Evolutionary conservation across 2,113 vertebrate species (phyloP), one percentile per base, ranked within the genome.

Genomic region (Cacatua alba): DNA sequence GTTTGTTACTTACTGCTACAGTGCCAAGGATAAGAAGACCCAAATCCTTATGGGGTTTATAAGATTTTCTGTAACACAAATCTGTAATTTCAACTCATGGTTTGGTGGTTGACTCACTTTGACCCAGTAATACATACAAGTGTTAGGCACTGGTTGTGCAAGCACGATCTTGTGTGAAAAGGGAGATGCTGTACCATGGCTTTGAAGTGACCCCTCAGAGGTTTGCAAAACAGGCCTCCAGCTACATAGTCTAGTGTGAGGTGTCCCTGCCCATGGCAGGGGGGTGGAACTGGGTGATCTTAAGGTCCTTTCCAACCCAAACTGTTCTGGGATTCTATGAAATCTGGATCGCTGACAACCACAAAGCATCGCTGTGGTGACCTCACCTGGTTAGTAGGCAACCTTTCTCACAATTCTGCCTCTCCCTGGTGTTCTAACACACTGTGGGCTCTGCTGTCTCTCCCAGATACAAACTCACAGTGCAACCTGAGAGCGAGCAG

Each of bases 361-460:
- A 46, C 24, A 74, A 46, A 70, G 46, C 67, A 72, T 82, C 35
- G 6, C 63, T 65, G 26, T 44, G 48, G 11, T 65, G 67, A 57
- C 26, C 79, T 74, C 33, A 24, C 3, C 71, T 88, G 23, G 18
- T 48, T 48, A 33, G 43, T 1, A 51, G 48, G 68, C 44, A 48
- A 23, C 18, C 39, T 64, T 76, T 48, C 87, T 43, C 65, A 57
- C 13, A 57, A 29, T 69, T 82, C 35, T 69, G 29, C 35, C 52
- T 28, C 41, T 88, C 49, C 37, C 59, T 78, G 41, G 24, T 72
- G 77, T 67, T 68, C 41, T 69, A 44, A 29, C 6, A 9, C 3
- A 7, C 16, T 0, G 0, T 46, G n/a, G 7, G 26, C 60, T 94
- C 55, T 3, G 0, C 16, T 44, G 9, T 72, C 44, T 79, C 52